Base-by-base conservation (phyloP, 2,113 vertebrate species). In the Epinephelus cyanopodus region DNA sequence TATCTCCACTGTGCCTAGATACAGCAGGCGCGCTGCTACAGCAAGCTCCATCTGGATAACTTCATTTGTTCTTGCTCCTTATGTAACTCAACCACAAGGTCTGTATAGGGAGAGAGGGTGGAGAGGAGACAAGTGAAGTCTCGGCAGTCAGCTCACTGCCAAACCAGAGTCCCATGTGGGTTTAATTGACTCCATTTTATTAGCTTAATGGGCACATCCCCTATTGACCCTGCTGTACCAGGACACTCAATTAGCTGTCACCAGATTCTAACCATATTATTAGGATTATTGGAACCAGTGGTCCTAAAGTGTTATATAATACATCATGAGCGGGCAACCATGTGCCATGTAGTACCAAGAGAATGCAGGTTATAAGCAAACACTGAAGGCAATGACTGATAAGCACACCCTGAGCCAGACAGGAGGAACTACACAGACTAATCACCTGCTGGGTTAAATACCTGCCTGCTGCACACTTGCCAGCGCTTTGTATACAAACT, bases 41-140 rank as follows among this genome's bases (percentile, higher is more conserved):
- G 75, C 61, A 54, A 54, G 68, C 60, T 74, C 23, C 15, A 37
- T 53, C 69, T 72, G 68, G 25, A 74, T 63, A 42, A 33, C 61
- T 47, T 84, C 81, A 83, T 90, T 87, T 89, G 47, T 72, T 81
- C 23, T 77, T 2, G 14, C 21, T 69, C 27, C 80, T 93, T 91
- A 84, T 86, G 83, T 82, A 90, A 89, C 83, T 13, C 50, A 45
- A 57, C 78, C 89, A 87, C 81, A 80, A 60, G 70, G 57, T 74
- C 62, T 82, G 83, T 81, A 60, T 61, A 27, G 65, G 72, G 62
- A 72, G 39, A 68, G 63, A 56, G 79, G 75, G 56, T 53, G 77
- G 70, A 69, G 62, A 42, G 61, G 15, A 66, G 71, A 86, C 64
- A 78, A 76, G 61, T 78, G 63, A 66, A 69, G 56, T 37, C 66